A percentile compares a stretch with the other conserved stretches of the same genome.
Evolutionary conservation across 2,113 vertebrate genomes (phyloP).

Genomic region (Peromyscus leucopus): DNA sequence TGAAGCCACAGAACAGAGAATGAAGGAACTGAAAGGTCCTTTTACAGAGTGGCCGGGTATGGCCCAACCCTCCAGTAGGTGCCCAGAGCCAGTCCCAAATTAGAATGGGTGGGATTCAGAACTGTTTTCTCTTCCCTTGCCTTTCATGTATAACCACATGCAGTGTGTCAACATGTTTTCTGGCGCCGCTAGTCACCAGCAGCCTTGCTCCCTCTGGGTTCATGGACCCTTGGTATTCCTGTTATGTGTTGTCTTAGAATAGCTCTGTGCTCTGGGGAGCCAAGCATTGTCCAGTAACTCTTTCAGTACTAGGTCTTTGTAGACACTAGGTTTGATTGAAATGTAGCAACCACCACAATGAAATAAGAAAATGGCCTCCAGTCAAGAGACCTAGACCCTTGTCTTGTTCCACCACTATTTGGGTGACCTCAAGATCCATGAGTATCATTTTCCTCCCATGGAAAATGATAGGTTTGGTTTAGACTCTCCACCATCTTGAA

Average conservation of each 20-base stretch:
- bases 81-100: constrained; percentile 71
- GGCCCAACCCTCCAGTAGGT: constrained; percentile 72
- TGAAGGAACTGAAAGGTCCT: constrained; percentile 64
- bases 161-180: constrained; percentile 82
- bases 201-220: constrained; percentile 70
- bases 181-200: constrained; percentile 78
- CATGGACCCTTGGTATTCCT: constrained; percentile 81
- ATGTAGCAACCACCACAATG: not conserved
- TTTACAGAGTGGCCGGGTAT: constrained; percentile 63
- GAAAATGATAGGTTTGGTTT: constrained; percentile 69
- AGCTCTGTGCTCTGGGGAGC: constrained; percentile 73
- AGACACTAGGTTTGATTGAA: constrained; percentile 28
- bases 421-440: not conserved
- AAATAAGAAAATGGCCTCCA: not conserved
- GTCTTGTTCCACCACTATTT: not conserved
- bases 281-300: constrained; percentile 73
- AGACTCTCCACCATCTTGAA: constrained; percentile 54
- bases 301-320: constrained; percentile 45
- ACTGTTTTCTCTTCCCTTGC: constrained; percentile 67
- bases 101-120: constrained; percentile 77
- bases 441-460: constrained; percentile 49
- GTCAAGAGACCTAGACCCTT: not conserved
- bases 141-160: constrained; percentile 85
- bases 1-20: not conserved
- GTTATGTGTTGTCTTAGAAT: constrained; percentile 83